Evolutionary conservation across 1,140 invertebrate genomes (phyloP), one percentile per base, ranked within the genome.

Genomic region (Antheraea pernyi): DNA sequence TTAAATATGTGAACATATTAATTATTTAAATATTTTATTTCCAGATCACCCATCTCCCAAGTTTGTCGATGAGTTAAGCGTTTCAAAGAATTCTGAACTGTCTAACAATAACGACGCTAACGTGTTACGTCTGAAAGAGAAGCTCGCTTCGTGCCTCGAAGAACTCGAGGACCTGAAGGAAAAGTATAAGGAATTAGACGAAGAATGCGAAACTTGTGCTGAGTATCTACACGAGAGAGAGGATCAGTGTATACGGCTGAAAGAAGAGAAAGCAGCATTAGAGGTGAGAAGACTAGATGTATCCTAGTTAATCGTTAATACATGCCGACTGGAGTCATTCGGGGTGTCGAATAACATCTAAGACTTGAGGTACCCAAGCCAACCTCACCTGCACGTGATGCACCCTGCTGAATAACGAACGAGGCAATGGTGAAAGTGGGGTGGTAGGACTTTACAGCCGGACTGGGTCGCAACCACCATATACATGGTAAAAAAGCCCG

Each of bases 201-300:
- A 89, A 3, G 88, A 90, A 72, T 91, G 89, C 58, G 89, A 91
- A 48, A 89, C 77, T 0, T 90, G 88, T 68, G 84, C 88, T 0
- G 68, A 87, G 70, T 86, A 87, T 65, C 68, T 90, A 58, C 77
- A 73, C 0, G 88, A 91, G 48, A 76, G 84, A 46, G 89, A 90
- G 61, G 78, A 78, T 18, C 83, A 86, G 59, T 90, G 84, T 68
- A 9, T 61, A 11, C 70, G 75, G n/a, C 69, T 91, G 0, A 83
- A 76, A 65, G 80, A 77, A 16, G 83, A 91, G 18, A 91, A 88
- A 42, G 16, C 16, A 2, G 65, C 67, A 10, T 69, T 91, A 22
- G 80, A 89, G 82, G 89, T 91, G 65, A 70, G 18, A 30, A 30
- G 4, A 30, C 22, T 30, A 30, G 22, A 30, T 30, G 1, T 30